Evolutionary conservation across 2,888 invertebrate species (phyloP).

Genomic region (Pristionchus mayeri): DNA sequence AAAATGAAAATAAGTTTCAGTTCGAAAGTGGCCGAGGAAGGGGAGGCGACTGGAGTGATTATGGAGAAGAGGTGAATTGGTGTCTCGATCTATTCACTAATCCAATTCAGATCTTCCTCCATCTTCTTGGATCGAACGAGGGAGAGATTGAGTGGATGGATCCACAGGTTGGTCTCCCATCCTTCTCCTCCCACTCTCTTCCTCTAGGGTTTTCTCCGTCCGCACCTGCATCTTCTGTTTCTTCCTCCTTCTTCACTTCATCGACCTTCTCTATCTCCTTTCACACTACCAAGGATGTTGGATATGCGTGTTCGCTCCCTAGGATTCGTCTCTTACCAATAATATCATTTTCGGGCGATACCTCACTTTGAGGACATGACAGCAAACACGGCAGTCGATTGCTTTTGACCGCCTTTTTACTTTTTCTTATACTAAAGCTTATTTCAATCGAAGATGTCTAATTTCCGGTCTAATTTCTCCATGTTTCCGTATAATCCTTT

Average conservation of each 20-base stretch:
- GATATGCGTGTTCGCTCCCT: neutral
- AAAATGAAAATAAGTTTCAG: neutral
- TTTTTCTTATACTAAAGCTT: no score
- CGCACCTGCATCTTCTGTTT: neutral
- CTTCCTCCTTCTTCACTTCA: slow-evolving; percentile 34
- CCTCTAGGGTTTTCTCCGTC: neutral
- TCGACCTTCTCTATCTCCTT: slow-evolving; percentile 32
- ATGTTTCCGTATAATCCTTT: no score
- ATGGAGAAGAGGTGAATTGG: neutral
- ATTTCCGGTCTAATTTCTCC: no score
- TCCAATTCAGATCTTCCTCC: neutral
- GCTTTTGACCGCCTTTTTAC: no score
- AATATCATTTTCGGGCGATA: no score
- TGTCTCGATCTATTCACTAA: neutral
- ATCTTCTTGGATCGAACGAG: neutral
- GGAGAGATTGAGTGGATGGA: neutral
- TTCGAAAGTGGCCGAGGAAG: neutral
- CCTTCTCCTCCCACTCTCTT: neutral
- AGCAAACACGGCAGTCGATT: no score
- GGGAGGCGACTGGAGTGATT: neutral
- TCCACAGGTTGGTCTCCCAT: neutral
- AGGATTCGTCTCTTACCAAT: neutral
- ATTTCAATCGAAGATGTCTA: no score
- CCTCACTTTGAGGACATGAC: no score
- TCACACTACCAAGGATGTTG: slow-evolving; percentile 43